phyloP scores from a whole-genome alignment of 2,888 invertebrate species.

The Carterocephalus palaemon region DNA sequence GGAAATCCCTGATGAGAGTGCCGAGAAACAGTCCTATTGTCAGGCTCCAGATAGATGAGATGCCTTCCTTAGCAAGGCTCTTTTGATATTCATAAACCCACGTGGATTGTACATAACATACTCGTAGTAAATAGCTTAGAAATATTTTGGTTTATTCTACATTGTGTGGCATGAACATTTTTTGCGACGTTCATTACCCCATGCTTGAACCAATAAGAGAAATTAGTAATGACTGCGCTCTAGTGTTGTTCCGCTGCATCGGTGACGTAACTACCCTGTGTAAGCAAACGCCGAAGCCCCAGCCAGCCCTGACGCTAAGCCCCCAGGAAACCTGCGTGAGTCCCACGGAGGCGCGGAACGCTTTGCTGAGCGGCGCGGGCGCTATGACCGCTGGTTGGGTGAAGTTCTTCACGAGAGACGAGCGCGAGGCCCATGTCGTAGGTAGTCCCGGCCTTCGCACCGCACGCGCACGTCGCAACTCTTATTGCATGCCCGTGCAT shows the following conservation, averaged over 20 bases:
- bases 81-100: too few species aligned
- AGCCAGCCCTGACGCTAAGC: conserved; percentile 28
- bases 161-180: conserved; percentile 43
- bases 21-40: too few species aligned
- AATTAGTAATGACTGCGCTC: conserved; percentile 46
- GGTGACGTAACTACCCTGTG: conserved; percentile 68
- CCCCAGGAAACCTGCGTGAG: conserved; percentile 55
- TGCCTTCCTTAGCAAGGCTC: too few species aligned
- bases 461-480: conserved; percentile 28
- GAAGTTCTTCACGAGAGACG: conserved; percentile 59
- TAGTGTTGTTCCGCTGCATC: conserved; percentile 75
- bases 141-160: neutral
- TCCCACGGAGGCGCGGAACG: conserved; percentile 53
- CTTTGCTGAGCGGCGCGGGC: conserved; percentile 61
- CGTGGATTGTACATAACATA: too few species aligned
- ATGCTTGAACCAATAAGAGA: conserved; percentile 32
- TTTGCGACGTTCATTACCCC: conserved; percentile 21
- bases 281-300: conserved; percentile 51
- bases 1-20: too few species aligned
- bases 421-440: conserved; percentile 66
- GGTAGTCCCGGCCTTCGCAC: conserved; percentile 44
- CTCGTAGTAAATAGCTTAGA: too few species aligned
- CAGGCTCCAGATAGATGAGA: too few species aligned
- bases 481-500: too few species aligned
- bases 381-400: conserved; percentile 70